phyloP scores from a whole-genome alignment of 2,888 invertebrate species.

The Cheilosia variabilis region DNA sequence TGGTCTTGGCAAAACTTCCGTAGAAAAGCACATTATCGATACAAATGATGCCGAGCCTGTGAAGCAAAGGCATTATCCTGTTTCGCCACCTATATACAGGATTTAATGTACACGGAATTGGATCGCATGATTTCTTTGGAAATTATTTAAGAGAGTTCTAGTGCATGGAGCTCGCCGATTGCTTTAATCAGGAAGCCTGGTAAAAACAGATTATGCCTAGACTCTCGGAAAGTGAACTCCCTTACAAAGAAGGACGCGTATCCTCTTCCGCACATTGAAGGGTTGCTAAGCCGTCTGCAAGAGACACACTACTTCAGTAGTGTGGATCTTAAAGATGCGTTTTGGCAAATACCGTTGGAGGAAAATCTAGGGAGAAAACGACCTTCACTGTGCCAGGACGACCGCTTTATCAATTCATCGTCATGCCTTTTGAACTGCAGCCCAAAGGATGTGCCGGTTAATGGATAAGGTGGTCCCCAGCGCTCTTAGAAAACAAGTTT shows the following conservation, averaged over 20 bases:
- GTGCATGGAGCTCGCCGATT: constrained; percentile 13
- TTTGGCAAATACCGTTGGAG: too few relatives aligned
- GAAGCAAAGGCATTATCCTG: neutral
- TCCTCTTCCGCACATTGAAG: neutral
- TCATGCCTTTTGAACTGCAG: too few relatives aligned
- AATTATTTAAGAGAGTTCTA: constrained; percentile 13
- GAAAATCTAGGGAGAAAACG: too few relatives aligned
- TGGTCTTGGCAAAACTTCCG: constrained; percentile 25
- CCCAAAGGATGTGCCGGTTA: too few relatives aligned
- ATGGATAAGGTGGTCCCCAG: too few relatives aligned
- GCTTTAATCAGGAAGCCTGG: neutral
- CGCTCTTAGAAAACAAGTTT: too few relatives aligned
- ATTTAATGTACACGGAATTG: neutral
- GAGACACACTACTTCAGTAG: neutral
- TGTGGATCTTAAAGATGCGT: too few relatives aligned
- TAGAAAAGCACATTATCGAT: constrained; percentile 12
- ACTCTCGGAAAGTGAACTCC: constrained; percentile 10
- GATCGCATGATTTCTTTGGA: constrained; percentile 22
- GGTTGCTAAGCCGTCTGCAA: neutral
- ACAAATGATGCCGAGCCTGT: neutral
- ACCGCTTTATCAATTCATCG: too few relatives aligned
- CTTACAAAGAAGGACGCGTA: neutral
- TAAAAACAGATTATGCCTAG: neutral
- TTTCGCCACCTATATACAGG: constrained; percentile 7
- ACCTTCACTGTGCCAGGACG: too few relatives aligned